phyloP scores from a whole-genome alignment of 2,797 vertebrate genomes.

The Cossypha heuglini region DNA sequence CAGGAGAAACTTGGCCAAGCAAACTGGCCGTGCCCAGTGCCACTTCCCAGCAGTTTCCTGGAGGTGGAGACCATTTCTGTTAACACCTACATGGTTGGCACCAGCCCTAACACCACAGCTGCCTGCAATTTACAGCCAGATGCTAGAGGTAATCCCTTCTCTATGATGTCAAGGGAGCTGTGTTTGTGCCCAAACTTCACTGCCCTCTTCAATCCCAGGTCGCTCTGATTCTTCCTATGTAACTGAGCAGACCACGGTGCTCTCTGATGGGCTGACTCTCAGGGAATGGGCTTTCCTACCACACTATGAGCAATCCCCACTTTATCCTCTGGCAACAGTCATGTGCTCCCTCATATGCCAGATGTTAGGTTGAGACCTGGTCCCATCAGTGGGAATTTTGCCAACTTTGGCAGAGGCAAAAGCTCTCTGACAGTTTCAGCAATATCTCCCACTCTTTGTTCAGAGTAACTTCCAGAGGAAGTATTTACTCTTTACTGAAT shows the following conservation, averaged over 20 bases:
- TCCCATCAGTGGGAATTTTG: background rate
- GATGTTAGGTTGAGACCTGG: fast-evolving
- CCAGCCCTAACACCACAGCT: background rate
- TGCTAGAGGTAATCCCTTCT: background rate
- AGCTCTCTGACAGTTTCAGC: background rate
- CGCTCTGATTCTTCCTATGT: background rate
- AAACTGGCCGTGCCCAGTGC: background rate
- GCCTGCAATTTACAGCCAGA: background rate
- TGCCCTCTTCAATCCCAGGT: background rate
- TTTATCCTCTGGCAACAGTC: background rate
- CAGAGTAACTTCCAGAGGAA: background rate
- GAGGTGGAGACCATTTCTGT: background rate
- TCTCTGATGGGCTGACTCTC: fast-evolving
- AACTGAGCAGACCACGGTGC: background rate
- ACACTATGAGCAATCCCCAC: fast-evolving
- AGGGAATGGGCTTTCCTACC: background rate
- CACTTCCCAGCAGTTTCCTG: background rate
- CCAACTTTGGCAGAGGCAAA: fast-evolving
- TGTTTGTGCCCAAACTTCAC: background rate
- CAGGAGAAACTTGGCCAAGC: background rate
- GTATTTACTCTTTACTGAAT: background rate
- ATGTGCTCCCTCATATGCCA: fast-evolving
- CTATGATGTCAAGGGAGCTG: fast-evolving
- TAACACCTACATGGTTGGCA: background rate
- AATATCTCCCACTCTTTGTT: background rate